phyloP scores from a whole-genome alignment of 2,797 vertebrate genomes.

The Chrosomus eos region DNA sequence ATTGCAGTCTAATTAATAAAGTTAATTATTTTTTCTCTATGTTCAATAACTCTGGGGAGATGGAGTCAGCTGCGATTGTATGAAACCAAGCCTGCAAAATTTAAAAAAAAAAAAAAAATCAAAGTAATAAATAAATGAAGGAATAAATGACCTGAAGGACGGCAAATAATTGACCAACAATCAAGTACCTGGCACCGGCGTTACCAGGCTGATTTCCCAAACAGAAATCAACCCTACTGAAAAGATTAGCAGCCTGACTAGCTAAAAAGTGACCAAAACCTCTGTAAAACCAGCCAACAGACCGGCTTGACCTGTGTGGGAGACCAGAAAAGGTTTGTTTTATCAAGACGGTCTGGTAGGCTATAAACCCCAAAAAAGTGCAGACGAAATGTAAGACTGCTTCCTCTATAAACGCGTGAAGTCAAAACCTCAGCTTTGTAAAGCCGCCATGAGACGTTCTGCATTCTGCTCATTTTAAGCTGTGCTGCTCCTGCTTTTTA shows the following conservation, averaged over 20 bases:
- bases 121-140: background rate
- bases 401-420: background rate
- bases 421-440: background rate
- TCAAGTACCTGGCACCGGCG: too few relatives aligned
- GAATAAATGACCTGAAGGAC: too few relatives aligned
- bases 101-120: too few relatives aligned
- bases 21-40: too few relatives aligned
- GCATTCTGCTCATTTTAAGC: background rate
- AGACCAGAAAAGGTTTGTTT: background rate
- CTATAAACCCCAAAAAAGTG: background rate
- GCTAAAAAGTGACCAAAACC: background rate
- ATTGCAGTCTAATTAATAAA: too few relatives aligned
- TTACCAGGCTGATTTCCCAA: background rate
- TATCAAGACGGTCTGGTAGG: background rate
- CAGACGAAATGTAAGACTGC: background rate
- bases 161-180: too few relatives aligned
- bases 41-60: too few relatives aligned
- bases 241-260: background rate
- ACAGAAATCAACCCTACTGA: background rate
- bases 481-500: slow-evolving; percentile 12
- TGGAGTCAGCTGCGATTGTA: too few relatives aligned
- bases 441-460: background rate
- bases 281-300: too few relatives aligned
- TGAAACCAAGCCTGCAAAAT: background rate
- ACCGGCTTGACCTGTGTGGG: too few relatives aligned